Conservation (phyloP, 2,888 invertebrate genomes). For the Drosophila falleni region DNA sequence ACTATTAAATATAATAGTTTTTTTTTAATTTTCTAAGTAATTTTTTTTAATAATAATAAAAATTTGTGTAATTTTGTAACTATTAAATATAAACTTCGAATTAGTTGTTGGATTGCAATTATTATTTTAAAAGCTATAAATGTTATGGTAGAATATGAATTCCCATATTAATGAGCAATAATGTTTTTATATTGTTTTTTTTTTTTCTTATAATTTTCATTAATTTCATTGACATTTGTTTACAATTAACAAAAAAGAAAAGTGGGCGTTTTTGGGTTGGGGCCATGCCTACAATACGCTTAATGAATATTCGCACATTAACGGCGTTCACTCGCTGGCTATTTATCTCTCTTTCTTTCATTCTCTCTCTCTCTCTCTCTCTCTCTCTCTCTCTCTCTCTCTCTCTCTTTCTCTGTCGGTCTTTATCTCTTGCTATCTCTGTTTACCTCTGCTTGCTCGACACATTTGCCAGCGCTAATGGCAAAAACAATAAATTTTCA, state of each 20-base stretch:
- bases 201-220: conserved; percentile 37
- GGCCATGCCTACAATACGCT: conserved; percentile 53
- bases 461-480: conserved; percentile 74
- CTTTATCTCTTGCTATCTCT: conserved; percentile 8
- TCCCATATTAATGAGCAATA: background rate
- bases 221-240: conserved; percentile 58
- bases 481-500: conserved; percentile 75
- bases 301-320: conserved; percentile 78
- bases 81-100: too few relatives aligned
- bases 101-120: too few relatives aligned
- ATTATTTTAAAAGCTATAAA: too few relatives aligned
- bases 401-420: background rate
- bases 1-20: too few relatives aligned
- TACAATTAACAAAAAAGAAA: conserved; percentile 53
- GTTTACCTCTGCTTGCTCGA: conserved; percentile 25
- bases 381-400: background rate
- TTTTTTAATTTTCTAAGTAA: too few relatives aligned
- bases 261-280: conserved; percentile 12
- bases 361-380: too few relatives aligned
- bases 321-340: conserved; percentile 42
- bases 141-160: background rate
- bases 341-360: conserved; percentile 2
- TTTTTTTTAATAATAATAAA: too few relatives aligned
- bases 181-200: conserved; percentile 1
- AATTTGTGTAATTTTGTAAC: too few relatives aligned